Evolutionary conservation across 2,797 vertebrate genomes (phyloP), one percentile per base, ranked within the genome.

Genomic region (Momotus momota): DNA sequence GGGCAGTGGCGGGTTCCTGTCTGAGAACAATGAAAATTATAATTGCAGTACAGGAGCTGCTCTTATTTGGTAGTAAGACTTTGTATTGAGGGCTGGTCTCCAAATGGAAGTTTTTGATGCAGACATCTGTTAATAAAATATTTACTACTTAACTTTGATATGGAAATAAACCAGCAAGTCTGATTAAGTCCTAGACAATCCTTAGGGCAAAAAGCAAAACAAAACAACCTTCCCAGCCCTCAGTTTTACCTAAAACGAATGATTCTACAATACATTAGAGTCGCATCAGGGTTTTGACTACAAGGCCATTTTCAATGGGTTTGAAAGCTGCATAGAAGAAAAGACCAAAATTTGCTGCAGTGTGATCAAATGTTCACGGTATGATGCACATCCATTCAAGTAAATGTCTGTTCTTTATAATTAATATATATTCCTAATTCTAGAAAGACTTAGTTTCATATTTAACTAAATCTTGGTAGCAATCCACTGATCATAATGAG

Each of bases 41-140:
- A 83, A 90, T 84, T 81, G 87, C 85, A 85, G 88, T 87, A 88
- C 65, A 97, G 89, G 77, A 95, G 57, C 57, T 93, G 29, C 64
- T 93, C 81, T 84, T 91, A 93, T 61, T 92, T 75, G 77, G 87
- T 65, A 95, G n/a, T 41, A 88, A 81, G 48, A 45, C 29, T 81
- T 79, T 25, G 4, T 46, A 26, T 52, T 74, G 41, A 93, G 77
- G 83, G 73, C 79, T 94, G 40, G 12, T 67, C 43, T 96, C 91
- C 97, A 97, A 97, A 77, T 60, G 79, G 84, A 96, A 93, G 57
- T 6, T 75, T 93, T 87, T 52, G 41, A 88, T 70, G 86, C 78
- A 96, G 38, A 93, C 84, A 78, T 96, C 93, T 97, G 90, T 93
- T 97, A 97, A 96, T 89, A 79, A 92, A 97, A 88, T 73, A 90